phyloP scores from a whole-genome alignment of 53 echinoderm and acorn worm species.

The Patiria pectinifera region DNA sequence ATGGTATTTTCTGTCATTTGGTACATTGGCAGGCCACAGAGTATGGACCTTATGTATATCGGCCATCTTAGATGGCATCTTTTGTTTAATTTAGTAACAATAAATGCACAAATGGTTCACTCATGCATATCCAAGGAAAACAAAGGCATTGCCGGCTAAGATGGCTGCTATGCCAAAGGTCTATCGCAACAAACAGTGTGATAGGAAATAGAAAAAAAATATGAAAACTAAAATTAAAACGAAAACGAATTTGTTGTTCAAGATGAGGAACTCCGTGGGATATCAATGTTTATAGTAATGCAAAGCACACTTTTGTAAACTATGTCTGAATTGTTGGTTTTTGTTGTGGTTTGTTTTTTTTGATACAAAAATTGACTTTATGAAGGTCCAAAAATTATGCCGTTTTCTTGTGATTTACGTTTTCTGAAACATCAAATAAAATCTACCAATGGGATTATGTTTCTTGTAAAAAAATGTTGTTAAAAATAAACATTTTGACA shows the following conservation, averaged over 20 bases:
- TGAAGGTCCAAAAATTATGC: constrained; percentile 44
- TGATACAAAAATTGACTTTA: background rate
- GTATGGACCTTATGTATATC: too few relatives aligned
- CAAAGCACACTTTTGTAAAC: background rate
- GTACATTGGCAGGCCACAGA: too few relatives aligned
- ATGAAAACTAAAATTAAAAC: background rate
- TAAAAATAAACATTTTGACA: background rate
- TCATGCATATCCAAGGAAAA: too few relatives aligned
- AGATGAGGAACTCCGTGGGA: background rate
- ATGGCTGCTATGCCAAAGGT: too few relatives aligned
- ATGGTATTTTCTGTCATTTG: too few relatives aligned
- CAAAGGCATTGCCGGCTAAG: too few relatives aligned
- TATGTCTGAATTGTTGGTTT: background rate
- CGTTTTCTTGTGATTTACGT: constrained; percentile 13
- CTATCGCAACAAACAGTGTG: too few relatives aligned
- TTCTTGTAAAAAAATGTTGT: constrained; percentile 10
- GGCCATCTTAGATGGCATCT: too few relatives aligned
- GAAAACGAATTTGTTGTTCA: background rate
- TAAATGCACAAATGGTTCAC: too few relatives aligned
- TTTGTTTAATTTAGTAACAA: too few relatives aligned
- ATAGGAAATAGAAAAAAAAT: too few relatives aligned
- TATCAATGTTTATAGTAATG: background rate
- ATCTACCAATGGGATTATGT: constrained; percentile 2
- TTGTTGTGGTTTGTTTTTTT: constrained; percentile 7
- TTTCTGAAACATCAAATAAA: background rate